Percentiles rank a stretch among this genome's conserved stretches.
phyloP scores from a whole-genome alignment of 2,888 invertebrate species.

The Euplagia quadripunctaria region DNA sequence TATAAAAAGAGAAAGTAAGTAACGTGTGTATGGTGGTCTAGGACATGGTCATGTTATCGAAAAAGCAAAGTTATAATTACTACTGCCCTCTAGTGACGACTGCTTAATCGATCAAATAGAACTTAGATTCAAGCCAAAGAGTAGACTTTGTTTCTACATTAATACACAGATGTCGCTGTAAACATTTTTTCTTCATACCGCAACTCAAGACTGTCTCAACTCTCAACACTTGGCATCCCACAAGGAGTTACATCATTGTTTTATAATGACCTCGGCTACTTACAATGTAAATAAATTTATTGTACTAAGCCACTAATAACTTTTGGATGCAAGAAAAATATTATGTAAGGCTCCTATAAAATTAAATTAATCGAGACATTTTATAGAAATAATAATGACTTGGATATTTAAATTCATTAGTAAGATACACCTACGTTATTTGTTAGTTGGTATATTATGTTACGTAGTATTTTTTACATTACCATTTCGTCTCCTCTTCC shows the following conservation, averaged over 20 bases:
- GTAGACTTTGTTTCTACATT: slow-evolving; percentile 35
- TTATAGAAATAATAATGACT: not conserved
- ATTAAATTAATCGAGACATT: not conserved
- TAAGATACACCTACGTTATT: not conserved
- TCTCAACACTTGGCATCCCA: slow-evolving; percentile 45
- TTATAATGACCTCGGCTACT: slow-evolving; percentile 54
- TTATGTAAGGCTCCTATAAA: not conserved
- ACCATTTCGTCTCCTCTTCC: slow-evolving; percentile 57
- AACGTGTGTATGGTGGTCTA: not conserved
- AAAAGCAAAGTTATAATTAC: not conserved
- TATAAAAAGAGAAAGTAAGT: slow-evolving; percentile 16
- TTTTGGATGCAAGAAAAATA: slow-evolving; percentile 28
- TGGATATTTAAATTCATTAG: not conserved
- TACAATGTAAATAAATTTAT: slow-evolving; percentile 34
- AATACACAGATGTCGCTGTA: slow-evolving; percentile 55
- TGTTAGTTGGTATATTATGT: not conserved
- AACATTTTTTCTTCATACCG: slow-evolving; percentile 32
- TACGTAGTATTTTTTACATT: slow-evolving; percentile 23
- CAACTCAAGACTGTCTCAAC: slow-evolving; percentile 36
- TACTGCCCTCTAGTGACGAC: slow-evolving; percentile 19
- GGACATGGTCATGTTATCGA: not conserved
- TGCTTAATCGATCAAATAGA: not conserved
- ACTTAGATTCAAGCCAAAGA: slow-evolving; percentile 10
- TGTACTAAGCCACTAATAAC: slow-evolving; percentile 23
- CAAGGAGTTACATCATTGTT: slow-evolving; percentile 57